Conservation (phyloP, 2,113 vertebrate species). For the Rhegmatorhina hoffmannsi region DNA sequence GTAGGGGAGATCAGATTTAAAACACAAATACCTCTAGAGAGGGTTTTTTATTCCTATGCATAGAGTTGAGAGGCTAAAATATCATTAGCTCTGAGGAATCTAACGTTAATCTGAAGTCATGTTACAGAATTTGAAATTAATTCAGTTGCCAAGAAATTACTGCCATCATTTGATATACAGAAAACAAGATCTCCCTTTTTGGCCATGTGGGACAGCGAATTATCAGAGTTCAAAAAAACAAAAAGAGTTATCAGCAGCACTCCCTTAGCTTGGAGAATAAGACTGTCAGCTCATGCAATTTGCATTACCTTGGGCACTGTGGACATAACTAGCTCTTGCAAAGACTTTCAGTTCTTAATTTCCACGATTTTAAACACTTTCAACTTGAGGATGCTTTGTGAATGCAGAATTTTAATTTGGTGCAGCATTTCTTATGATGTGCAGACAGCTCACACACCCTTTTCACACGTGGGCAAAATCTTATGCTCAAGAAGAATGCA, state of each 20-base stretch:
- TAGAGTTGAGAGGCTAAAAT: background rate
- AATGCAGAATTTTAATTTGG: background rate
- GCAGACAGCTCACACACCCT: background rate
- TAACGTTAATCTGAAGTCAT: background rate
- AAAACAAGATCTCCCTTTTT: background rate
- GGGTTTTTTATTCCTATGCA: background rate
- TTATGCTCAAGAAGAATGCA: rapidly evolving
- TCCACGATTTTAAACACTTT: background rate
- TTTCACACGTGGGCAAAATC: background rate
- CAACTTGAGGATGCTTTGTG: background rate
- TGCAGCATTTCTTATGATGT: rapidly evolving
- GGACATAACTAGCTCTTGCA: rapidly evolving
- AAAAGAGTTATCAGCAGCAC: background rate
- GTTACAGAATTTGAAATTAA: background rate
- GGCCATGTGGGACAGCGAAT: background rate
- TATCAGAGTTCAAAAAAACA: conserved; percentile 3
- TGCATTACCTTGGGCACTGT: background rate
- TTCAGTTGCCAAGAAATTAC: background rate
- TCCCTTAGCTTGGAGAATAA: background rate
- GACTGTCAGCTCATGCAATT: background rate
- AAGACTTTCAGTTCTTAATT: background rate
- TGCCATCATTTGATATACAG: background rate
- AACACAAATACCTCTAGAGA: background rate
- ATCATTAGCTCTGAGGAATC: background rate
- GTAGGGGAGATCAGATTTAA: background rate